A percentile compares a stretch with the other conserved stretches of the same genome.
These are phyloP conservation scores for Zaprionus africanus DNA, from an alignment of 1,140 invertebrate species.

Conservation along the genomic window DNA sequence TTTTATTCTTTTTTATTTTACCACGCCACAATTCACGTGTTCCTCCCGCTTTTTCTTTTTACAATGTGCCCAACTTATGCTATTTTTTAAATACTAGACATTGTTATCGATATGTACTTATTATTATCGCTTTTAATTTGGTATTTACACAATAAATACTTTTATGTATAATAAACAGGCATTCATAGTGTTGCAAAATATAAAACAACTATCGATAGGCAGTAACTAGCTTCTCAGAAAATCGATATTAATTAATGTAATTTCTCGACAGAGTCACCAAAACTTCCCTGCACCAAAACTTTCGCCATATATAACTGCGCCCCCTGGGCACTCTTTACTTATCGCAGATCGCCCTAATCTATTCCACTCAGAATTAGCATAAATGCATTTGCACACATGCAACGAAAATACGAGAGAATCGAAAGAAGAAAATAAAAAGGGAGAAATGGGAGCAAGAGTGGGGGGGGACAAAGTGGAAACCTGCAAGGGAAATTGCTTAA, in stretches of 20 bases:
- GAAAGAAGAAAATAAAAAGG: not conserved
- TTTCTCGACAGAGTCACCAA: not conserved
- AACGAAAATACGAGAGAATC: not conserved
- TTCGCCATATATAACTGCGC: slow-evolving; percentile 19
- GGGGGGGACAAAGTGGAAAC: slow-evolving; percentile 13
- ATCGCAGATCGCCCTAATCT: slow-evolving; percentile 4
- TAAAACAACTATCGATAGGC: not conserved
- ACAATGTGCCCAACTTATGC: no score
- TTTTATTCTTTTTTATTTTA: no score
- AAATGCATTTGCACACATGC: slow-evolving; percentile 62
- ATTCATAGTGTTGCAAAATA: not conserved
- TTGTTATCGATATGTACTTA: no score
- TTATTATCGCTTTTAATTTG: no score
- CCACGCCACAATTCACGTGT: no score
- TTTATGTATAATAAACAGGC: no score
- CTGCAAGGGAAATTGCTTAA: slow-evolving; percentile 70
- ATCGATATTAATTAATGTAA: not conserved
- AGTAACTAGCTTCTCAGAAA: not conserved
- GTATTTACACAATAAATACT: no score
- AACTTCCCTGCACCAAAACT: slow-evolving; percentile 4
- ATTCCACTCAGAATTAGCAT: slow-evolving; percentile 61
- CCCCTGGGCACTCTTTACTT: not conserved
- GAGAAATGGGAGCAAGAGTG: not conserved
- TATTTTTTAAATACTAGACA: no score
- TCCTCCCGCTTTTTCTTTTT: no score